Evolutionary conservation across 1,140 invertebrate genomes (phyloP).

Genomic region (Euschistus heros): DNA sequence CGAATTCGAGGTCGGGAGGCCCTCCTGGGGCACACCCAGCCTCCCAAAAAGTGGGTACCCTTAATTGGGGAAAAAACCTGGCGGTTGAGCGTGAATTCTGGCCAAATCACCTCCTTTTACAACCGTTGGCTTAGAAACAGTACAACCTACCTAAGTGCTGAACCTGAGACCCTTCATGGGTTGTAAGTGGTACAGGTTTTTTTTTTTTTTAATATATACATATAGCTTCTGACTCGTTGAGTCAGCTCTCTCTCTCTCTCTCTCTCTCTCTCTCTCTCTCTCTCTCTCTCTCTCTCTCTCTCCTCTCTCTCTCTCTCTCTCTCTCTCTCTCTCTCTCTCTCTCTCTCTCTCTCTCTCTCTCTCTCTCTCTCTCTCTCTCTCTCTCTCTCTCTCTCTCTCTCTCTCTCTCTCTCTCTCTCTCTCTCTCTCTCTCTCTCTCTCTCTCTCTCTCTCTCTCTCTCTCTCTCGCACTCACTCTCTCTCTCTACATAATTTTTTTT

Average conservation of each 20-base stretch:
- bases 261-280: background rate
- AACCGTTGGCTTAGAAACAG: too few relatives aligned
- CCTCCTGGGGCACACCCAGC: too few relatives aligned
- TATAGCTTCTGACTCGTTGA: background rate
- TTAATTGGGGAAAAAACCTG: too few relatives aligned
- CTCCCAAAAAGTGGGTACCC: too few relatives aligned
- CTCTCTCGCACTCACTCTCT: conserved; percentile 15
- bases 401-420: conserved; percentile 11
- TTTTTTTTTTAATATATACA: too few relatives aligned
- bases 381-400: conserved; percentile 10
- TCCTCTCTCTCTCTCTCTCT: conserved; percentile 6
- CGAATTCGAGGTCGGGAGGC: too few relatives aligned
- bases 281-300: background rate
- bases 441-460: conserved; percentile 11
- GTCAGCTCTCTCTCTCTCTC: background rate
- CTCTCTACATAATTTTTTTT: conserved; percentile 11
- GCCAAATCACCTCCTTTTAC: too few relatives aligned
- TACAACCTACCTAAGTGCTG: too few relatives aligned
- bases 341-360: conserved; percentile 13
- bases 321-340: conserved; percentile 11
- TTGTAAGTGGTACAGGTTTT: too few relatives aligned
- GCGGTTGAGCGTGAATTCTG: too few relatives aligned
- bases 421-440: conserved; percentile 18
- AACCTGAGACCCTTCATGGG: too few relatives aligned
- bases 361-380: conserved; percentile 12